A percentile compares a stretch with the other conserved stretches of the same genome.
Evolutionary conservation across 2,888 invertebrate genomes (phyloP).

Genomic region (Scaptomyza parva): DNA sequence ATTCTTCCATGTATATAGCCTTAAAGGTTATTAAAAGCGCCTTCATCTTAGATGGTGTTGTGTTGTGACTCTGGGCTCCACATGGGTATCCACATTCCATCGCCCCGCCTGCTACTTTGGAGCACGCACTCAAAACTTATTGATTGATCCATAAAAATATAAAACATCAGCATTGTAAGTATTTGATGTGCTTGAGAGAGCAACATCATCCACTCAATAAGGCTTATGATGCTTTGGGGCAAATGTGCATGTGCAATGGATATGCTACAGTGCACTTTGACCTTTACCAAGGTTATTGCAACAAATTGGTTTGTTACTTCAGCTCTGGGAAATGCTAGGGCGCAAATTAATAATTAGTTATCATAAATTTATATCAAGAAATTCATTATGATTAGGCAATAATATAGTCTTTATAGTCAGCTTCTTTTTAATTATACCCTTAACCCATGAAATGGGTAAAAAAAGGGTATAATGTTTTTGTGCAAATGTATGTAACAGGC

Average conservation of each 20-base stretch:
- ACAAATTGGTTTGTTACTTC: constrained; percentile 13
- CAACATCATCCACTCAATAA: constrained; percentile 45
- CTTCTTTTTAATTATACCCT: no score
- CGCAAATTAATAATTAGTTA: constrained; percentile 26
- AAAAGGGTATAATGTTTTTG: no score
- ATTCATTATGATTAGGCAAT: constrained; percentile 39
- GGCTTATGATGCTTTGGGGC: constrained; percentile 34
- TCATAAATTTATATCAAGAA: constrained; percentile 52
- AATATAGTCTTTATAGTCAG: constrained; percentile 34
- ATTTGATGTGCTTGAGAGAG: constrained; percentile 59
- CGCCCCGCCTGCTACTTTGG: constrained; percentile 16
- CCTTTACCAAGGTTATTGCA: constrained; percentile 73
- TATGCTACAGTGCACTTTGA: constrained; percentile 40
- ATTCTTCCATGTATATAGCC: constrained; percentile 41
- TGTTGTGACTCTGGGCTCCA: constrained; percentile 12
- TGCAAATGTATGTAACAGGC: no score
- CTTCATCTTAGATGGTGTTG: constrained; percentile 67
- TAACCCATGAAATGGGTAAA: no score
- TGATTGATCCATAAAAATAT: constrained; percentile 79
- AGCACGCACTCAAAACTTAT: constrained; percentile 69
- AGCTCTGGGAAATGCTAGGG: background rate
- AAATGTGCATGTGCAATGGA: constrained; percentile 45
- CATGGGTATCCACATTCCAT: background rate
- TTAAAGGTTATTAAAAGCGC: constrained; percentile 79
- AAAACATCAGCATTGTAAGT: constrained; percentile 74